phyloP scores from a whole-genome alignment of 2,888 invertebrate genomes.

The Synanthedon andrenaeformis region DNA sequence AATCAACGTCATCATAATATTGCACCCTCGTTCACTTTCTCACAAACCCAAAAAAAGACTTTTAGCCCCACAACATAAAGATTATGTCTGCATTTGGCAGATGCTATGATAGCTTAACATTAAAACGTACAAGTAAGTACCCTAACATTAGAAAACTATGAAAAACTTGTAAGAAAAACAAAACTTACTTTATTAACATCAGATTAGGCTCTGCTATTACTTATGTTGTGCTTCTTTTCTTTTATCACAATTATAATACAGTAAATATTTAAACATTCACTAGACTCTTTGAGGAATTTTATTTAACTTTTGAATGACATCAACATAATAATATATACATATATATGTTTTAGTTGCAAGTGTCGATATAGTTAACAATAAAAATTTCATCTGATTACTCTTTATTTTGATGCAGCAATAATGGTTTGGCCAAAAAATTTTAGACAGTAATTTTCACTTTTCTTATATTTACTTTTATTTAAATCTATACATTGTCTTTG shows the following conservation, averaged over 20 bases:
- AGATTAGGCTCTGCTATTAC: constrained; percentile 61
- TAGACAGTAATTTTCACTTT: too few species aligned
- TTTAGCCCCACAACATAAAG: constrained; percentile 12
- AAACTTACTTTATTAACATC: constrained; percentile 43
- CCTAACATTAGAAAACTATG: constrained; percentile 43
- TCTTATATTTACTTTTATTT: too few species aligned
- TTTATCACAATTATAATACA: constrained; percentile 63
- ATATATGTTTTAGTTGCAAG: constrained; percentile 5
- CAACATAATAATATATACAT: constrained; percentile 19
- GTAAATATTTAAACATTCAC: constrained; percentile 47
- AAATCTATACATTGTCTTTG: too few species aligned
- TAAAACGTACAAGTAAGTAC: constrained; percentile 41
- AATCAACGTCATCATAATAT: constrained; percentile 32
- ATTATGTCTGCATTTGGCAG: constrained; percentile 28
- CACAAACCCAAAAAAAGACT: constrained; percentile 31
- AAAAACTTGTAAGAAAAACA: constrained; percentile 37
- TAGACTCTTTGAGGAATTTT: constrained; percentile 19
- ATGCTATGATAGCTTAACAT: constrained; percentile 24
- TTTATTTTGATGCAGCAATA: too few species aligned
- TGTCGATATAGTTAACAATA: too few species aligned
- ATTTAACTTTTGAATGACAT: constrained; percentile 36
- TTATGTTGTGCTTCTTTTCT: constrained; percentile 63
- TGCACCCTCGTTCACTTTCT: constrained; percentile 45
- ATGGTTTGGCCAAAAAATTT: too few species aligned
- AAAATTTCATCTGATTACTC: too few species aligned